These are phyloP conservation scores for Hylyphantes graminicola DNA, from an alignment of 1,140 invertebrate species.

Conservation along the genomic window DNA sequence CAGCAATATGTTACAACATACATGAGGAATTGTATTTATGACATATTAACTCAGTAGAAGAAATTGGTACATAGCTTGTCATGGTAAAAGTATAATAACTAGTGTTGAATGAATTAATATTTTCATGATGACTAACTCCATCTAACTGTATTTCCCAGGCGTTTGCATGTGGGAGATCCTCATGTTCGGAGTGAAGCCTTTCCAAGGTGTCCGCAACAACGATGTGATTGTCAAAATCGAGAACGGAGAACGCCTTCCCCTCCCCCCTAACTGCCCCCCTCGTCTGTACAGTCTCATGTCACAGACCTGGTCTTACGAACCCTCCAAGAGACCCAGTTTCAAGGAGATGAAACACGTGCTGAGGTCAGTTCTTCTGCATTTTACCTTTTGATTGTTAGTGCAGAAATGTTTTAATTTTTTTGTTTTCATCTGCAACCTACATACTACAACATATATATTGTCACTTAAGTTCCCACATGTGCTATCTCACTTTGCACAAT, in stretches of 20 bases:
- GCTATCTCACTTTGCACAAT: too few species aligned
- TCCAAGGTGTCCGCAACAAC: conserved; percentile 96
- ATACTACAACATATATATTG: too few species aligned
- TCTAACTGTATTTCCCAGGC: conserved; percentile 72
- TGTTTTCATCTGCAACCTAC: too few species aligned
- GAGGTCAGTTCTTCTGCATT: conserved; percentile 73
- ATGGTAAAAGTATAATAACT: neutral
- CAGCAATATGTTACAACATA: too few species aligned
- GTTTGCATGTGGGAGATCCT: conserved; percentile 99
- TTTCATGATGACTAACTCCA: too few species aligned
- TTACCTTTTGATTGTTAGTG: too few species aligned
- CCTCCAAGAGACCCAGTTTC: conserved; percentile 90
- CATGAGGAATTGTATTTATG: too few species aligned
- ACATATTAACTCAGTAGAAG: neutral
- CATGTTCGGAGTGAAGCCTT: conserved; percentile 97
- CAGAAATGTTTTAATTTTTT: too few species aligned
- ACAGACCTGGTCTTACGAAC: conserved; percentile 96
- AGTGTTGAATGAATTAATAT: too few species aligned
- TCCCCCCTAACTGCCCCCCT: conserved; percentile 91
- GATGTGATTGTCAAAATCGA: conserved; percentile 97
- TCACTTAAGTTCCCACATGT: too few species aligned
- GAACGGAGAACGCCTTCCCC: conserved; percentile 89
- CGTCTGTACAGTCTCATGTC: conserved; percentile 94
- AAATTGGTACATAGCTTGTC: neutral
- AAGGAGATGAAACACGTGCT: conserved; percentile 87